Evolutionary conservation across 2,888 invertebrate species (phyloP).

Genomic region (Machimus rusticus): DNA sequence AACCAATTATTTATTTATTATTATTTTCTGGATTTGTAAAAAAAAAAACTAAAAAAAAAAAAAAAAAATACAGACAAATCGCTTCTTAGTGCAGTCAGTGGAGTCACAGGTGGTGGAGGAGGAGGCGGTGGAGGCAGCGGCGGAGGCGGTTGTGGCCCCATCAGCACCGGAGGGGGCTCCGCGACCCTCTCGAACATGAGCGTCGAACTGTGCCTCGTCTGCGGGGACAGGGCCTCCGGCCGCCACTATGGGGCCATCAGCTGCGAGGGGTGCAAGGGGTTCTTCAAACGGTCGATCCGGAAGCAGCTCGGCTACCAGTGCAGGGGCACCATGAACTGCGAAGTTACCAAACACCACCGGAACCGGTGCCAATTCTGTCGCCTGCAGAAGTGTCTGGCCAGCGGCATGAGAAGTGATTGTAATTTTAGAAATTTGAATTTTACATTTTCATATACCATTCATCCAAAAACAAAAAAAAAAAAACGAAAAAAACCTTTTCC

Average conservation of each 20-base stretch:
- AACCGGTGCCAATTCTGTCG: conserved; percentile 99
- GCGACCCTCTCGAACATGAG: conserved; percentile 53
- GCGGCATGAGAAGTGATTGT: conserved; percentile 99
- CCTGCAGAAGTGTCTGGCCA: conserved; percentile 94
- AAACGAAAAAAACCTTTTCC: too few relatives aligned
- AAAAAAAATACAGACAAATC: not conserved
- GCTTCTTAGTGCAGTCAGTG: not conserved
- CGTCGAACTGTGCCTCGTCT: conserved; percentile 89
- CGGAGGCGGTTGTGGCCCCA: not conserved
- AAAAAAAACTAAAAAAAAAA: not conserved
- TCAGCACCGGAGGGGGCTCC: not conserved
- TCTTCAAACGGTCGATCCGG: conserved; percentile 96
- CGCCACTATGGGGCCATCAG: conserved; percentile 92
- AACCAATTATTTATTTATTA: not conserved
- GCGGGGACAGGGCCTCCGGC: conserved; percentile 94
- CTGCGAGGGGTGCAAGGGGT: conserved; percentile 96
- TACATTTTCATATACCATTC: not conserved
- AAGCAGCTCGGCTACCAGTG: conserved; percentile 98
- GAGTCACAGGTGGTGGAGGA: not conserved
- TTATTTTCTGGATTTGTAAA: not conserved
- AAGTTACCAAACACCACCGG: conserved; percentile 97
- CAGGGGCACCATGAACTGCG: conserved; percentile 94
- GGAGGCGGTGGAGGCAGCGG: not conserved
- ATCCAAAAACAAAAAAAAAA: too few relatives aligned
- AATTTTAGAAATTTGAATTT: conserved; percentile 64